Conservation (phyloP, 2,888 invertebrate species). For the Reticulitermes lucifugus region DNA sequence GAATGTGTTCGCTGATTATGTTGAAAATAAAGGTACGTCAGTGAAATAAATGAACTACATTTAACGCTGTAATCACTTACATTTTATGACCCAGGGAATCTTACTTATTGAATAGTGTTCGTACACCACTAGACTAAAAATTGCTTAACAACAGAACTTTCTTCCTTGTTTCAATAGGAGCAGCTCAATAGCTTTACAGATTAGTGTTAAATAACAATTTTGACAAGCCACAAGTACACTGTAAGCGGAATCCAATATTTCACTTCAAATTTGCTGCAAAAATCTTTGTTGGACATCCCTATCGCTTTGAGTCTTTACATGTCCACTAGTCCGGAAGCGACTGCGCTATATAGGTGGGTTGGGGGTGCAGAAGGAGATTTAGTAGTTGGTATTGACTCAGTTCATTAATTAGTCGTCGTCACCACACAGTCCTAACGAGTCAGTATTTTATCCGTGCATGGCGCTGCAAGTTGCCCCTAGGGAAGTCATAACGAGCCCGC, state of each 20-base stretch:
- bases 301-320: background rate
- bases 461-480: conserved; percentile 8
- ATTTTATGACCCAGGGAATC: no score
- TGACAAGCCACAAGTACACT: background rate
- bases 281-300: conserved; percentile 12
- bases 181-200: no score
- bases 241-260: background rate
- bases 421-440: conserved; percentile 35
- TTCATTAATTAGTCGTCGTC: conserved; percentile 39
- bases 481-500: conserved; percentile 27
- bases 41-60: no score
- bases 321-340: conserved; percentile 20
- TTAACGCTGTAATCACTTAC: no score
- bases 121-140: no score
- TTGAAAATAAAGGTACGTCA: no score
- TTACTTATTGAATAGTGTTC: no score
- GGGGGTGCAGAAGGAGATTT: conserved; percentile 12
- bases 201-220: no score
- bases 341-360: background rate
- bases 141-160: no score
- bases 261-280: background rate
- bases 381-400: conserved; percentile 40
- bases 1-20: no score
- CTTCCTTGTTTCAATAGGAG: no score
- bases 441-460: conserved; percentile 32